Percentiles rank a stretch among this genome's conserved stretches.
phyloP scores from a whole-genome alignment of 1,140 invertebrate species.

The Camponotus floridanus region DNA sequence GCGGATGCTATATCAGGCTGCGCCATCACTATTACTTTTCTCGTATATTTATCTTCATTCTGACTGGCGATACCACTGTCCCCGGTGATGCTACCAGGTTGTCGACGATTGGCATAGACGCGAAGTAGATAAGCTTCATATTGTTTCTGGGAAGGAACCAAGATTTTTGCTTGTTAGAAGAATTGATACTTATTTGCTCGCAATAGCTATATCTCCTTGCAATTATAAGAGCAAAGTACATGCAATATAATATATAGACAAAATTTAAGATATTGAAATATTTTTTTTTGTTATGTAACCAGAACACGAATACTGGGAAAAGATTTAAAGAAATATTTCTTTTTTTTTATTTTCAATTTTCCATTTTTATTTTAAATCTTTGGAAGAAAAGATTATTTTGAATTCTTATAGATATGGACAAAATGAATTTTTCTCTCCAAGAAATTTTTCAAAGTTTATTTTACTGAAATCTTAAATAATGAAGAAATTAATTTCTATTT shows the following conservation, averaged over 20 bases:
- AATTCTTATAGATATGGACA: background rate
- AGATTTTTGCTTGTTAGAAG: background rate
- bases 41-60: constrained; percentile 66
- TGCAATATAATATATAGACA: background rate
- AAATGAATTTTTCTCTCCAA: background rate
- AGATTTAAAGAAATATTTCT: background rate
- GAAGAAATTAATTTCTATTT: background rate
- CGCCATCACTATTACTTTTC: background rate
- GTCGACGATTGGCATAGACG: constrained; percentile 66
- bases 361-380: background rate
- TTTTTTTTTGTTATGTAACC: background rate
- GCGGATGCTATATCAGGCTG: background rate
- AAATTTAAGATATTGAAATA: background rate
- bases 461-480: background rate
- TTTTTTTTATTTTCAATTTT: background rate
- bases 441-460: background rate
- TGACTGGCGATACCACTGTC: constrained; percentile 79
- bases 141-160: constrained; percentile 81
- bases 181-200: background rate
- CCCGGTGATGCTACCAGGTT: constrained; percentile 66
- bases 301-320: too few species aligned
- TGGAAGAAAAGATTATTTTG: background rate
- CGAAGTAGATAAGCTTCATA: constrained; percentile 81
- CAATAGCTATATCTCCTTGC: background rate
- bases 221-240: background rate